Conservation (phyloP, 1,140 invertebrate genomes). For the Hyphantria cunea region DNA sequence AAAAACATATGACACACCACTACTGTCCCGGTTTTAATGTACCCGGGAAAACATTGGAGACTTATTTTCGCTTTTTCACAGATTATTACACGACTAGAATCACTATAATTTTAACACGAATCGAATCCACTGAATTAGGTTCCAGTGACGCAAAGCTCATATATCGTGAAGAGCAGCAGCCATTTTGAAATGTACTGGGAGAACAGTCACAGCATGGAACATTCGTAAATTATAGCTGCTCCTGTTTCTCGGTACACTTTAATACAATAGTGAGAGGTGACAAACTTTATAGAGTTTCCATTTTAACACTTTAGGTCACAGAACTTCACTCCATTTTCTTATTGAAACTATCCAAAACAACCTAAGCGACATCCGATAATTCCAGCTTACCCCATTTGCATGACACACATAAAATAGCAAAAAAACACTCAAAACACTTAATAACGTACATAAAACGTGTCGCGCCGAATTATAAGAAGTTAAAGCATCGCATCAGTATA, state of each 20-base stretch:
- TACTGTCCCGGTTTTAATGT: slow-evolving; percentile 61
- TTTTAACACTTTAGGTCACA: slow-evolving; percentile 72
- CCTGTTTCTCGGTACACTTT: slow-evolving; percentile 49
- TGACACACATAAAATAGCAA: slow-evolving; percentile 82
- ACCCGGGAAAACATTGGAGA: slow-evolving; percentile 54
- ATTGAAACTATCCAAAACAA: slow-evolving; percentile 81
- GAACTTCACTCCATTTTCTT: slow-evolving; percentile 75
- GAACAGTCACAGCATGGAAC: slow-evolving; percentile 81
- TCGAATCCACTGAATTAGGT: slow-evolving; percentile 76
- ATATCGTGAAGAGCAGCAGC: slow-evolving; percentile 82
- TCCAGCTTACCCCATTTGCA: slow-evolving; percentile 83
- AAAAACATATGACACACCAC: slow-evolving; percentile 80
- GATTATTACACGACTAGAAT: slow-evolving; percentile 59
- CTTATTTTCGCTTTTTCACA: slow-evolving; percentile 66
- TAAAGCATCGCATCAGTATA: slow-evolving; percentile 75
- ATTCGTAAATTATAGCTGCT: slow-evolving; percentile 71
- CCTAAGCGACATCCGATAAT: slow-evolving; percentile 82
- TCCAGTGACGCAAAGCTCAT: slow-evolving; percentile 82
- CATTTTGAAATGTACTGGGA: slow-evolving; percentile 82
- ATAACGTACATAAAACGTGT: slow-evolving; percentile 76
- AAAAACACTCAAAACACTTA: slow-evolving; percentile 80
- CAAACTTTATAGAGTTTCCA: slow-evolving; percentile 69
- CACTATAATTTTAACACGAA: slow-evolving; percentile 63
- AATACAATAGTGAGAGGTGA: slow-evolving; percentile 52
- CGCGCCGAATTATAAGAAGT: slow-evolving; percentile 71